Evolutionary conservation across 2,888 invertebrate genomes (phyloP).

Genomic region (Epinotia brunnichana): DNA sequence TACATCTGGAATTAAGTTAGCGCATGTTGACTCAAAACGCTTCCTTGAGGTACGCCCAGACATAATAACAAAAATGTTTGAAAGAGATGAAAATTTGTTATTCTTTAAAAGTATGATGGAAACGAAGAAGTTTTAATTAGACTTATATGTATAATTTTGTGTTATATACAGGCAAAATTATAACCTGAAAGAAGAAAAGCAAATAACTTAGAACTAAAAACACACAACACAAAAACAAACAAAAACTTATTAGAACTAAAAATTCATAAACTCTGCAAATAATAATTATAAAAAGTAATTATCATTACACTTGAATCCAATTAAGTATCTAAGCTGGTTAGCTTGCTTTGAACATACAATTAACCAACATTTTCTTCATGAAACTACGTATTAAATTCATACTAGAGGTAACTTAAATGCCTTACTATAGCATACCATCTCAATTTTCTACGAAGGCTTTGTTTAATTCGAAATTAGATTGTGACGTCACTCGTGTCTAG

Average conservation of each 20-base stretch:
- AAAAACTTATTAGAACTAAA: too few relatives aligned
- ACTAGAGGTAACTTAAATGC: conserved; percentile 11
- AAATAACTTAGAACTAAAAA: too few relatives aligned
- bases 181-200: too few relatives aligned
- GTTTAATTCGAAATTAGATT: conserved; percentile 40
- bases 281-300: too few relatives aligned
- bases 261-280: too few relatives aligned
- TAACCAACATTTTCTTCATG: not conserved
- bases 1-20: conserved; percentile 34
- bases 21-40: conserved; percentile 22
- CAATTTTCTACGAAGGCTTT: conserved; percentile 29
- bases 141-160: too few relatives aligned
- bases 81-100: not conserved
- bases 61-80: conserved; percentile 16
- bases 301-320: too few relatives aligned
- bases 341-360: not conserved
- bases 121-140: not conserved
- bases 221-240: too few relatives aligned
- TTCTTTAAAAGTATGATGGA: not conserved
- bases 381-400: conserved; percentile 7
- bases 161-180: too few relatives aligned
- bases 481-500: conserved; percentile 29
- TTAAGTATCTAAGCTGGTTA: not conserved
- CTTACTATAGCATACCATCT: conserved; percentile 3
- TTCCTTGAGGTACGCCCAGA: conserved; percentile 33